These are phyloP conservation scores for Etia nguti DNA, from an alignment of 2,113 vertebrate genomes.

Conservation along the genomic window DNA sequence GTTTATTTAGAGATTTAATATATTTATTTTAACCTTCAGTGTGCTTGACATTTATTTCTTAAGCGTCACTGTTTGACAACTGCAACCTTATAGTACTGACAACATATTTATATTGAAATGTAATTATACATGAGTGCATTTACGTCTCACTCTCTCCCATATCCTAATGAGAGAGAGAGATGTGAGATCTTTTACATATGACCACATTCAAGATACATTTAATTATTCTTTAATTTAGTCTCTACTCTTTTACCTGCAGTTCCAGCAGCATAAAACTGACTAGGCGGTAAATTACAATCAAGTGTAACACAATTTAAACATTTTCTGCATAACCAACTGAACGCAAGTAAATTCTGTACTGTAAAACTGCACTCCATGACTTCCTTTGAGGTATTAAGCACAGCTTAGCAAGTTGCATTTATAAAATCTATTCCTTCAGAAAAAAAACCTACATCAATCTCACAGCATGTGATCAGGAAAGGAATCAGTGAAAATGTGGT, in stretches of 20 bases:
- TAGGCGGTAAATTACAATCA: background rate
- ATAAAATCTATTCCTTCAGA: background rate
- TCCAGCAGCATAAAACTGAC: background rate
- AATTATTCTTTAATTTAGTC: background rate
- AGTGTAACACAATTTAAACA: background rate
- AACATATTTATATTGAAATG: background rate
- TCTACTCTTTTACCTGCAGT: background rate
- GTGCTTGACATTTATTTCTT: background rate
- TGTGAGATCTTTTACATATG: no score
- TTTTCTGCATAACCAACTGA: background rate
- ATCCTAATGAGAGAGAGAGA: background rate
- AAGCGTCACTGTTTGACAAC: background rate
- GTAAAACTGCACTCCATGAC: background rate
- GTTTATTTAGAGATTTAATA: background rate
- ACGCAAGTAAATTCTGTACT: background rate
- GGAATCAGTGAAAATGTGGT: background rate
- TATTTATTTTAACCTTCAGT: background rate
- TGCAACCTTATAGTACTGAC: background rate
- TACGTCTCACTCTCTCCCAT: background rate
- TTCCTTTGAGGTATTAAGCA: background rate
- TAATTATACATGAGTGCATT: background rate
- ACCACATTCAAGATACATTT: background rate
- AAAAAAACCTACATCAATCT: background rate
- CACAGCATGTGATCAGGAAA: background rate
- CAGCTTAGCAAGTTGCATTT: background rate